These are phyloP conservation scores for Ceratosolen solmsi DNA, from an alignment of 1,140 invertebrate species.

Conservation along the genomic window DNA sequence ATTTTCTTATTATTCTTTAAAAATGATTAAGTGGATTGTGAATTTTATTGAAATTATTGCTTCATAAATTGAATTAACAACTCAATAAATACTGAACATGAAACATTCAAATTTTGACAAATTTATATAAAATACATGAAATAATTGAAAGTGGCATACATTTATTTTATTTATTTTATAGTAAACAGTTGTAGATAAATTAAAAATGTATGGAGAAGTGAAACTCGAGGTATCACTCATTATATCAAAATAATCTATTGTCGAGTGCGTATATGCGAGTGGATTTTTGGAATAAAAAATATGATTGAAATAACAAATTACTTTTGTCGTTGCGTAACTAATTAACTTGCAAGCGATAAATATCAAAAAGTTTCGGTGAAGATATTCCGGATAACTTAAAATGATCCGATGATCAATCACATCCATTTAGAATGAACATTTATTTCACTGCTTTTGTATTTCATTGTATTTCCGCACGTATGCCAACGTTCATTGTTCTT, in stretches of 20 bases:
- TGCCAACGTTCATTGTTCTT: neutral
- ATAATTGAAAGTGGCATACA: too few relatives aligned
- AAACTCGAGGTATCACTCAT: too few relatives aligned
- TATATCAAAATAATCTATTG: neutral
- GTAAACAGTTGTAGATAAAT: too few relatives aligned
- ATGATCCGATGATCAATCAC: neutral
- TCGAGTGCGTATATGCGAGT: neutral
- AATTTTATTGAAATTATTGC: too few relatives aligned
- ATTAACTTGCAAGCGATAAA: neutral
- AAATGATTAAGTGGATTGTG: too few relatives aligned
- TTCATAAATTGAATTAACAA: too few relatives aligned
- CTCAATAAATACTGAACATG: too few relatives aligned
- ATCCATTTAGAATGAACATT: slow-evolving; percentile 11
- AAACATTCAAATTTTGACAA: too few relatives aligned
- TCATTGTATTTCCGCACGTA: neutral
- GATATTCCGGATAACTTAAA: neutral
- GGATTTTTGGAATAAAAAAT: neutral
- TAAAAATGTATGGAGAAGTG: too few relatives aligned
- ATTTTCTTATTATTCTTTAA: too few relatives aligned
- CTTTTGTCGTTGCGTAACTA: neutral
- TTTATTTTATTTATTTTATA: too few relatives aligned
- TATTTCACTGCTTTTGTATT: neutral
- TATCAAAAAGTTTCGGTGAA: neutral
- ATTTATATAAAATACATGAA: too few relatives aligned
- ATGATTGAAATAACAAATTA: neutral